Conservation (phyloP, 2,888 invertebrate genomes). For the Tinea trinotella region DNA sequence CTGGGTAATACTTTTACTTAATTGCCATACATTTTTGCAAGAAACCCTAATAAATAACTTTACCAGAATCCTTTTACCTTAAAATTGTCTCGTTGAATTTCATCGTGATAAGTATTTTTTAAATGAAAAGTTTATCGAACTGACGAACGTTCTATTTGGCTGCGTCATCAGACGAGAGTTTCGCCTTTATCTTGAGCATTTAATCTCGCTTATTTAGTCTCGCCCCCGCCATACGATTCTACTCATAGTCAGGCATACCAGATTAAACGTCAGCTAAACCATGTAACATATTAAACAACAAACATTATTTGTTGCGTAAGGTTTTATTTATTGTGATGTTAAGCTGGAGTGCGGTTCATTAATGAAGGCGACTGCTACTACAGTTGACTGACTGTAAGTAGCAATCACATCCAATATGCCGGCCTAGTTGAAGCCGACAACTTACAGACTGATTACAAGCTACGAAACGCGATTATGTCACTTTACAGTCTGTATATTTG, state of each 20-base stretch:
- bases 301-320: too few species aligned
- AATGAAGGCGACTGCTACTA: too few species aligned
- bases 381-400: too few species aligned
- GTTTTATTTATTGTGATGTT: too few species aligned
- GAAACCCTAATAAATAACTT: slow-evolving; percentile 1
- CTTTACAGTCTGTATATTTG: too few species aligned
- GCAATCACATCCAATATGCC: too few species aligned
- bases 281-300: too few species aligned
- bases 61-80: neutral
- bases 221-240: neutral
- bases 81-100: neutral
- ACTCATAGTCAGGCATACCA: neutral
- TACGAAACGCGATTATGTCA: too few species aligned
- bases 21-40: neutral
- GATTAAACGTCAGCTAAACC: neutral
- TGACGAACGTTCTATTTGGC: neutral
- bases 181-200: slow-evolving; percentile 7
- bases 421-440: too few species aligned
- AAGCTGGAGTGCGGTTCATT: too few species aligned
- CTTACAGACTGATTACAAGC: too few species aligned
- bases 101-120: neutral
- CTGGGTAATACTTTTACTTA: neutral
- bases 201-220: slow-evolving; percentile 13
- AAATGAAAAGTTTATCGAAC: neutral
- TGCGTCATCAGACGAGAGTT: neutral